Conservation (phyloP, 2,113 vertebrate genomes). For the Daboia siamensis region DNA sequence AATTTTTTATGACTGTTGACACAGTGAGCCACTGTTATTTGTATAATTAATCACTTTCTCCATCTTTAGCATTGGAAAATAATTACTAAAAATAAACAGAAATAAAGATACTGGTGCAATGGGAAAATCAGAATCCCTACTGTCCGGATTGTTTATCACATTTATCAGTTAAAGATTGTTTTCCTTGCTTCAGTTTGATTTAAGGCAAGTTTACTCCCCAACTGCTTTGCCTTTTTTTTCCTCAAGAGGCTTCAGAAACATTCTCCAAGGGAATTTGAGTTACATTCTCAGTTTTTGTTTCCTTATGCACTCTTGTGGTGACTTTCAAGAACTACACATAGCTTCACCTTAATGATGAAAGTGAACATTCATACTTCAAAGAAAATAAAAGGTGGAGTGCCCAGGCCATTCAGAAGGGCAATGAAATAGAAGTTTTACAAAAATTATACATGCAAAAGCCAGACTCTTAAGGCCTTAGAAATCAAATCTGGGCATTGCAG, state of each 20-base stretch:
- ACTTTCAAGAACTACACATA: constrained; percentile 63
- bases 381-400: not conserved
- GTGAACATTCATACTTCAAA: rapidly evolving
- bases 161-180: not conserved
- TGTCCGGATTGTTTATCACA: not conserved
- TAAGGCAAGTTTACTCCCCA: not conserved
- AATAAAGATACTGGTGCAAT: constrained; percentile 24
- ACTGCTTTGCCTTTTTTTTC: not conserved
- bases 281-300: constrained; percentile 61
- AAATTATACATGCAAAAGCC: not conserved
- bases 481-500: not conserved
- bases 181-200: rapidly evolving
- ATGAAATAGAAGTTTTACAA: not conserved
- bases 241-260: not conserved
- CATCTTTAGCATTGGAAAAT: not conserved
- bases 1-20: not conserved
- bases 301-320: constrained; percentile 78
- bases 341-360: not conserved
- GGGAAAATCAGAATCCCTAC: constrained; percentile 11
- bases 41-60: not conserved
- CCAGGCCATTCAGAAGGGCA: not conserved
- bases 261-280: constrained; percentile 25
- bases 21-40: not conserved
- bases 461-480: not conserved
- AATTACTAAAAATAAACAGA: rapidly evolving